Evolutionary conservation across 1,140 invertebrate species (phyloP), one percentile per base, ranked within the genome.

Genomic region (Orussus abietinus): DNA sequence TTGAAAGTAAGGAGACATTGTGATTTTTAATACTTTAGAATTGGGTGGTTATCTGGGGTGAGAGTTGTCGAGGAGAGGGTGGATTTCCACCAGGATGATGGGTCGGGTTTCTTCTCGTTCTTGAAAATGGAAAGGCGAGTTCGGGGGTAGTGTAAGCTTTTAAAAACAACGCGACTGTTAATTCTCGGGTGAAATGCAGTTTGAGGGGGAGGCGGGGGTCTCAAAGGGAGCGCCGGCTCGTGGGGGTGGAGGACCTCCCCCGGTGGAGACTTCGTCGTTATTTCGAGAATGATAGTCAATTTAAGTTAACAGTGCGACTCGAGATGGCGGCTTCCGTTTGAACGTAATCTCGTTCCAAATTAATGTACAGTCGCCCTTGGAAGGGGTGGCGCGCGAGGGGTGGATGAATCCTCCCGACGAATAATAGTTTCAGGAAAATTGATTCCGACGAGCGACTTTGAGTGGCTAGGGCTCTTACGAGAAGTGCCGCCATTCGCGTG

Each of bases 91-190:
- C n/a, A n/a, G n/a, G n/a, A n/a, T n/a, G n/a, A n/a, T n/a, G n/a
- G n/a, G n/a, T n/a, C n/a, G n/a, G n/a, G n/a, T n/a, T n/a, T n/a
- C n/a, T n/a, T n/a, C n/a, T n/a, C n/a, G n/a, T n/a, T n/a, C n/a
- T n/a, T n/a, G n/a, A n/a, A n/a, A n/a, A n/a, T n/a, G n/a, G n/a
- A n/a, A n/a, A n/a, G n/a, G n/a, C n/a, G n/a, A n/a, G n/a, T n/a
- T n/a, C n/a, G n/a, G n/a, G n/a, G n/a, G n/a, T n/a, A n/a, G n/a
- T n/a, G n/a, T n/a, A 26, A 41, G 53, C 46, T 57, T 57, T 57
- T 57, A 57, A 50, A 57, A 57, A 53, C 55, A 53, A 54, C 46
- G 41, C 57, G 57, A 57, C 51, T 57, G 55, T 57, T 57, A 57
- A 57, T 57, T 57, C 53, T 44, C 35, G 50, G 44, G 39, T 42